Evolutionary conservation across 2,797 vertebrate genomes (phyloP).

Genomic region (Emys orbicularis): DNA sequence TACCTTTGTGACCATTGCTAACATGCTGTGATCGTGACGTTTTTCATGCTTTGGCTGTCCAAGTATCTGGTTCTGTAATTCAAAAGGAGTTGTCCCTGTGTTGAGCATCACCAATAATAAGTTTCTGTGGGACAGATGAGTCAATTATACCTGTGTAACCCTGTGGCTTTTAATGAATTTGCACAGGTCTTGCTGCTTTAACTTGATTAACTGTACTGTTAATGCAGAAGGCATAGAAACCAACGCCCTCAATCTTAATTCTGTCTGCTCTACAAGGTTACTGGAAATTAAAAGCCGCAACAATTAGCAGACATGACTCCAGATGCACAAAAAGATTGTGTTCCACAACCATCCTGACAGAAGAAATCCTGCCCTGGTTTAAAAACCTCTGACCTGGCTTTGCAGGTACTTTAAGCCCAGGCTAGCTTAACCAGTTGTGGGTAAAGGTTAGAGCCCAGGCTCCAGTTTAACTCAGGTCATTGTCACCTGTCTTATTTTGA

Average conservation of each 20-base stretch:
- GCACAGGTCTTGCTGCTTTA: too few relatives aligned
- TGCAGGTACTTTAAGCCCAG: background rate
- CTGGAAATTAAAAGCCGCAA: background rate
- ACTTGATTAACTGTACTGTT: too few relatives aligned
- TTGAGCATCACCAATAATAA: background rate
- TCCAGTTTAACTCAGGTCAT: background rate
- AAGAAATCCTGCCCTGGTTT: background rate
- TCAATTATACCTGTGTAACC: too few relatives aligned
- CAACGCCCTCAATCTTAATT: background rate
- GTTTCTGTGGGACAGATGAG: background rate
- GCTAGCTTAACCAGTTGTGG: background rate
- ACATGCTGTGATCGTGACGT: background rate
- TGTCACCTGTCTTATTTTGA: background rate
- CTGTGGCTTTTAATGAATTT: too few relatives aligned
- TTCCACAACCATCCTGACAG: background rate
- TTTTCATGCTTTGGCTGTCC: background rate
- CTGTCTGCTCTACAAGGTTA: background rate
- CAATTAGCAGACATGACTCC: background rate
- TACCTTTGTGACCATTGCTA: background rate
- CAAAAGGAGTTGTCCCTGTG: background rate
- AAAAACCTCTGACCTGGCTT: background rate
- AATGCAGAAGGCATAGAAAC: too few relatives aligned
- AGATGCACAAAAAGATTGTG: background rate
- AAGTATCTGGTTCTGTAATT: background rate
- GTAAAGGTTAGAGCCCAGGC: background rate